phyloP scores from a whole-genome alignment of 2,888 invertebrate genomes.

The Hesperia comma region DNA sequence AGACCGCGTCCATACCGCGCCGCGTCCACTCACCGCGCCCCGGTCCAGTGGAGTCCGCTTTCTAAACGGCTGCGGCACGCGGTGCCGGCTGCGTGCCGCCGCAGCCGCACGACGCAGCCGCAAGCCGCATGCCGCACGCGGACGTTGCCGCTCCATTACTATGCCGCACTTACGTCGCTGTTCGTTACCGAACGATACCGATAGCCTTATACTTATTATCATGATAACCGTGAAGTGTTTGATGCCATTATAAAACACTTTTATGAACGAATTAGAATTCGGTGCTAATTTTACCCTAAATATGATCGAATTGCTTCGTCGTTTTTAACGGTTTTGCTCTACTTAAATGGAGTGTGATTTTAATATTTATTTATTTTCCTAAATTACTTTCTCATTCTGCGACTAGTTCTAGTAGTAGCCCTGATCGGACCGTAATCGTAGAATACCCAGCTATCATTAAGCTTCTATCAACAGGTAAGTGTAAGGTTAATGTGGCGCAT shows the following conservation, averaged over 20 bases:
- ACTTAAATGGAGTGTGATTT: no score
- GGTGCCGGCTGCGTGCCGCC: conserved; percentile 62
- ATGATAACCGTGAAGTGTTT: neutral
- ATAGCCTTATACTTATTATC: conserved; percentile 8
- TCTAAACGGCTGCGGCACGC: conserved; percentile 69
- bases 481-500: neutral
- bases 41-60: conserved; percentile 75
- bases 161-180: conserved; percentile 25
- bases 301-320: no score
- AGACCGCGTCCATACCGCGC: neutral
- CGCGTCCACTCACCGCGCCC: conserved; percentile 51
- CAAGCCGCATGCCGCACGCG: conserved; percentile 53
- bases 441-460: no score
- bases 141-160: conserved; percentile 58
- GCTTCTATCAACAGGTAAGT: neutral
- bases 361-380: no score
- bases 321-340: no score
- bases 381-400: no score
- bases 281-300: no score
- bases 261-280: neutral
- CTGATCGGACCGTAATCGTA: no score
- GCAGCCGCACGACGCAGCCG: neutral
- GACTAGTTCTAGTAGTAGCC: no score
- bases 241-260: neutral
- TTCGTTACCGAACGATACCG: conserved; percentile 24